Evolutionary conservation across 2,113 vertebrate species (phyloP), one percentile per base, ranked within the genome.

Genomic region (Lycaon pictus): DNA sequence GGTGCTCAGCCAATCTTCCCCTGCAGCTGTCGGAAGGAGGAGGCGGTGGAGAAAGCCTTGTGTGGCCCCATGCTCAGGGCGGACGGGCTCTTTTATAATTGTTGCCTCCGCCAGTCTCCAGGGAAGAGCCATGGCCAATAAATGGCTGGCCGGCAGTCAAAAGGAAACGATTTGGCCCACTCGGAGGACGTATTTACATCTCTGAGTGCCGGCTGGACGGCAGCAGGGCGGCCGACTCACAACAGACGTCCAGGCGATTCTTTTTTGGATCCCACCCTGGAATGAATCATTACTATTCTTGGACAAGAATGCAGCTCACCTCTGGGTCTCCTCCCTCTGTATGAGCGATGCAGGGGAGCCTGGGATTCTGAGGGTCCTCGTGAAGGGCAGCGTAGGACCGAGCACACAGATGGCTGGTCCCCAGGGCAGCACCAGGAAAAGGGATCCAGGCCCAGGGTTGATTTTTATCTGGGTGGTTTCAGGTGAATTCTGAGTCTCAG

Each of bases 151-250:
- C 94, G 4, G 77, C 37, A 35, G 96, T 97, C 97, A 98, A 98
- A 93, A 98, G 97, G 97, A 98, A 98, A 94, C 96, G 93, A 98
- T 98, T 97, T 93, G 97, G 94, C 97, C 96, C 92, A 96, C 97
- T 96, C 76, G 79, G 95, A 95, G 97, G 97, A 93, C 88, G 92
- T 95, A 98, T 96, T 98, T 97, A 98, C 97, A 97, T 98, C 96
- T 95, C 96, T 93, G 94, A 98, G 97, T 98, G 97, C 97, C 60
- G 93, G 95, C 97, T 84, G 96, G 96, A 96, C 96, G 92, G 97
- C 98, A 95, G 97, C 95, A 5, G 95, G 97, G 89, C 88, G 29
- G 93, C 93, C 53, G 56, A 82, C 93, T 96, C 89, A 69, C 83
- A 89, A 89, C 97, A 97, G 94, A 90, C 87, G 25, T 89, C 90